A percentile compares a stretch with the other conserved stretches of the same genome.
These are phyloP conservation scores for Platynereis dumerilii DNA, from an alignment of 2,888 invertebrate species.

Conservation along the genomic window DNA sequence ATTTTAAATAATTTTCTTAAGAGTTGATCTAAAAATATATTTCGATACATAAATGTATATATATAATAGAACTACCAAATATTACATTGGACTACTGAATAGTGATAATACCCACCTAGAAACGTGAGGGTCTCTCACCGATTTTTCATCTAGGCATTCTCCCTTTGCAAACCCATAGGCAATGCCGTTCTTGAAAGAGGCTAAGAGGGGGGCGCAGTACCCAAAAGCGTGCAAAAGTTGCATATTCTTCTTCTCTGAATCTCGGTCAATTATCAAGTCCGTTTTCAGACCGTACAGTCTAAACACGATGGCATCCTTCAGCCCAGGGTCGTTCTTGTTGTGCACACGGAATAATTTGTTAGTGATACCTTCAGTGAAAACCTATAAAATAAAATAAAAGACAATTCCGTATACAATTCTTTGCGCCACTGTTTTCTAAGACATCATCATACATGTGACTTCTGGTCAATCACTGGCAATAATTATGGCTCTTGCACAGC, in stretches of 20 bases:
- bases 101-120: constrained; percentile 30
- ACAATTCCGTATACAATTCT: too few relatives aligned
- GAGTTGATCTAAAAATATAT: too few relatives aligned
- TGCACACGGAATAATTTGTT: constrained; percentile 87
- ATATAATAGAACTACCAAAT: too few relatives aligned
- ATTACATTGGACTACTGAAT: too few relatives aligned
- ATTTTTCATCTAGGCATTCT: constrained; percentile 61
- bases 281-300: constrained; percentile 93
- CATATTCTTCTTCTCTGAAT: constrained; percentile 70
- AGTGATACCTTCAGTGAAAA: constrained; percentile 92
- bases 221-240: constrained; percentile 72
- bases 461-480: too few relatives aligned
- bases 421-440: too few relatives aligned
- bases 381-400: constrained; percentile 67
- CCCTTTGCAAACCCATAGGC: constrained; percentile 84
- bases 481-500: too few relatives aligned
- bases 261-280: constrained; percentile 87
- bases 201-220: constrained; percentile 85
- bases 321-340: constrained; percentile 61
- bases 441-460: too few relatives aligned
- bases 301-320: constrained; percentile 78
- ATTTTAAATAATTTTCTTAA: too few relatives aligned
- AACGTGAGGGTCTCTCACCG: constrained; percentile 50
- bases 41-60: too few relatives aligned
- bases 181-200: constrained; percentile 90